Evolutionary conservation across 2,113 vertebrate species (phyloP), one percentile per base, ranked within the genome.

Genomic region (Pterophyllum scalare): DNA sequence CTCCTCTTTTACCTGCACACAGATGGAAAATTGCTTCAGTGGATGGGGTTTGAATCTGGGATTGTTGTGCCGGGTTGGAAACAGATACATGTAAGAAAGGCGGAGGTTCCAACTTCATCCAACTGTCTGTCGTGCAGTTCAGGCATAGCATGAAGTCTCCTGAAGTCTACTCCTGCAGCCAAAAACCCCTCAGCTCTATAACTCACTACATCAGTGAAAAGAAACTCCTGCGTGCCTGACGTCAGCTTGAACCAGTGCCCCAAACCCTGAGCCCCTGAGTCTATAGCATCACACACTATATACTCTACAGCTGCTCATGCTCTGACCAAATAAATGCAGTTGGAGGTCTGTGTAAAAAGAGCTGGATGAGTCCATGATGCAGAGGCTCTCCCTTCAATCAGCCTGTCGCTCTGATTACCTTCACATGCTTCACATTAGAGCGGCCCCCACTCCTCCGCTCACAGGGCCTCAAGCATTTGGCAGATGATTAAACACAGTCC

Each of bases 381-480:
- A 35, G 26, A n/a, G 59, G 22, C 46, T 40, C 65, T 0, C 19
- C 6, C 22, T 59, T 59, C 46, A 70, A 22, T 54, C 59, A 13
- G 24, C 15, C 65, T 52, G 65, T 70, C 43, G 62, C 46, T 15
- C 20, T 86, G 82, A 87, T 86, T 79, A 60, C 10, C 62, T 65
- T 62, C 88, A 91, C 82, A 81, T 91, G 84, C 80, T 83, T 60
- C 56, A 2, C 83, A 80, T 84, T 67, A 74, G 6, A 31, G 1
- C 8, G 33, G 59, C 60, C 75, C 40, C 46, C 59, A 13, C 11
- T 0, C 14, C 57, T 33, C 17, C 0, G 2, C 40, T 52, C 24
- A 28, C 14, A 2, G 79, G 87, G 76, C 82, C 84, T 22, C 67
- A 0, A 5, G n/a, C 46, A 6, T 7, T 57, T 86, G 74, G 83